Conservation (phyloP, 2,113 vertebrate species). For the Tupaia chinensis region DNA sequence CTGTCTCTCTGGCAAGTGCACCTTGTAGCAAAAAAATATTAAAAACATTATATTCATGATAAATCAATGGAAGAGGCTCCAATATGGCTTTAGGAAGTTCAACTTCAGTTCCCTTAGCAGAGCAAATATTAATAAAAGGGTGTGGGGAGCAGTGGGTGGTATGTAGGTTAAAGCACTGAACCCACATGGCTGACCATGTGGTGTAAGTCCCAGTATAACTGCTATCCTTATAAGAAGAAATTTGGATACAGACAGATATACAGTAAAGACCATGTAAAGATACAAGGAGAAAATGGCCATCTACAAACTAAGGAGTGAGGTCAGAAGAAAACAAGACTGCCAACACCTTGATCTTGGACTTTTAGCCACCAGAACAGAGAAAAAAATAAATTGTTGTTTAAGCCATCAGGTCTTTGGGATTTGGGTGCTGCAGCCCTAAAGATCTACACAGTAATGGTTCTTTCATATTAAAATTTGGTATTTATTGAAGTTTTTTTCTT, state of each 20-base stretch:
- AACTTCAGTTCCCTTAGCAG: background rate
- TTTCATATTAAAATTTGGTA: background rate
- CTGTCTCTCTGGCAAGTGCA: too few relatives aligned
- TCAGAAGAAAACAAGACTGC: background rate
- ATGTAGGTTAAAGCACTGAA: too few relatives aligned
- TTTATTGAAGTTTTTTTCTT: background rate
- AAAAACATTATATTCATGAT: background rate
- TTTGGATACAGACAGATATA: background rate
- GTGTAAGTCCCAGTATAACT: background rate
- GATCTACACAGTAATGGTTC: background rate
- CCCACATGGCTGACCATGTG: too few relatives aligned
- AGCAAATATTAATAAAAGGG: background rate
- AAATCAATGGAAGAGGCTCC: background rate
- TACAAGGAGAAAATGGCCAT: background rate
- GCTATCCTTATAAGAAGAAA: background rate
- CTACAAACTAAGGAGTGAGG: background rate
- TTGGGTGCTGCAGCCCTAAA: background rate
- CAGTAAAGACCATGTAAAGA: background rate
- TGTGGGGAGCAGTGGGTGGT: too few relatives aligned
- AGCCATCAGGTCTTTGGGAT: background rate
- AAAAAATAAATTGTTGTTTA: background rate
- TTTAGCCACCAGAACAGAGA: background rate
- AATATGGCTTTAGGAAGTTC: background rate
- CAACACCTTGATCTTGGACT: background rate
- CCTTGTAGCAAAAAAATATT: too few relatives aligned